Percentiles rank a stretch among this genome's conserved stretches.
Evolutionary conservation across 1,140 invertebrate genomes (phyloP).

Genomic region (Druon quercuslanigerum): DNA sequence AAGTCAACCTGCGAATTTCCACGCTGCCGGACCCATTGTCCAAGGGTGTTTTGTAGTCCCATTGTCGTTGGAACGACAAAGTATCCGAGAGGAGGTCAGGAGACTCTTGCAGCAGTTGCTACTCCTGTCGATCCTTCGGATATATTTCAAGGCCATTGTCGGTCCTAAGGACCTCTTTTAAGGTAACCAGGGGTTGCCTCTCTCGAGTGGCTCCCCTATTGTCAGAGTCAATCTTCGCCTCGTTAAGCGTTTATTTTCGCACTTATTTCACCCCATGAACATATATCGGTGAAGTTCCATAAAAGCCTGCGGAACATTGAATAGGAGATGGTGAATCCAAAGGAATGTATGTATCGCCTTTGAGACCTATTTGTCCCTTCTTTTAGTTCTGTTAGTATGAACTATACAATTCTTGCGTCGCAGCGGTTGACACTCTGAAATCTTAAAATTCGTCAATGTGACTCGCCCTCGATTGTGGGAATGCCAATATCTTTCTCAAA

Average conservation of each 20-base stretch:
- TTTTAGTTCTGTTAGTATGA: conserved; percentile 37
- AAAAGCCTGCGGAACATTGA: conserved; percentile 40
- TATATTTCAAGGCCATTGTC: conserved; percentile 60
- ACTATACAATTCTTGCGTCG: conserved; percentile 28
- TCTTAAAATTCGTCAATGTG: conserved; percentile 46
- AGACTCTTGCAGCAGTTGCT: conserved; percentile 46
- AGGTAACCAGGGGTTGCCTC: conserved; percentile 49
- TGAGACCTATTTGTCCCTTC: conserved; percentile 54
- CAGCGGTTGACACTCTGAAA: conserved; percentile 24
- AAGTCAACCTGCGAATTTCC: conserved; percentile 73
- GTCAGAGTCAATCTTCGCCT: conserved; percentile 74
- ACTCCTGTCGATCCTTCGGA: conserved; percentile 44
- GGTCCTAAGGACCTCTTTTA: conserved; percentile 50
- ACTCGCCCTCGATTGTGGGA: conserved; percentile 36
- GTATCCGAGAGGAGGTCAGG: conserved; percentile 48
- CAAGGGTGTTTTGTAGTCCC: conserved; percentile 42
- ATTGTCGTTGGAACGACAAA: conserved; percentile 50
- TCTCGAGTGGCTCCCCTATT: conserved; percentile 60
- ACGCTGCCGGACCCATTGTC: conserved; percentile 60
- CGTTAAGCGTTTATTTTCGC: conserved; percentile 75
- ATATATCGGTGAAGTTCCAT: conserved; percentile 48
- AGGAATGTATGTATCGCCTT: conserved; percentile 41
- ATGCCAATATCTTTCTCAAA: conserved; percentile 36
- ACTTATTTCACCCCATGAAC: conserved; percentile 59
- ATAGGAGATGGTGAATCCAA: conserved; percentile 45